These are phyloP conservation scores for Allophyes oxyacanthae DNA, from an alignment of 2,888 invertebrate genomes.

Conservation along the genomic window DNA sequence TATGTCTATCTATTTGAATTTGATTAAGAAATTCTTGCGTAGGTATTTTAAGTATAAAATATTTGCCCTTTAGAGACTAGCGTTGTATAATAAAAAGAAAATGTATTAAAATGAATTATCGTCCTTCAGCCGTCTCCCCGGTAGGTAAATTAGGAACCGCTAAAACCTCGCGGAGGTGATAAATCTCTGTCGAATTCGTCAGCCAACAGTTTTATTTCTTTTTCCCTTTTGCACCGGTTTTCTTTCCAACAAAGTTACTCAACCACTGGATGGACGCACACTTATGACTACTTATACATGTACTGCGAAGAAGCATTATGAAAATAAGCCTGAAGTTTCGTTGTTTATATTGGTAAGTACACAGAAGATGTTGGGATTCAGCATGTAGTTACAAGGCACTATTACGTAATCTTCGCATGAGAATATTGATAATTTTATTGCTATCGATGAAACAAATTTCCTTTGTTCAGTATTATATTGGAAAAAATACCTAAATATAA, in stretches of 20 bases:
- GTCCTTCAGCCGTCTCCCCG: constrained; percentile 59
- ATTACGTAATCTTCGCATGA: neutral
- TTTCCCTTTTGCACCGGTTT: constrained; percentile 68
- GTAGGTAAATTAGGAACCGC: constrained; percentile 77
- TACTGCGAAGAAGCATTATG: constrained; percentile 11
- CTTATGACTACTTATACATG: constrained; percentile 30
- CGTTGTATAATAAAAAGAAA: constrained; percentile 53
- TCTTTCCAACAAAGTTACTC: constrained; percentile 75
- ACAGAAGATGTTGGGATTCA: too few species aligned
- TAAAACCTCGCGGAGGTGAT: constrained; percentile 76
- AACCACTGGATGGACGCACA: constrained; percentile 53
- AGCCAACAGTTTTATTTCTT: constrained; percentile 80
- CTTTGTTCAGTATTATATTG: neutral
- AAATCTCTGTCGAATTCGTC: constrained; percentile 84
- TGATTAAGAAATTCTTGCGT: constrained; percentile 8
- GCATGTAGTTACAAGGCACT: too few species aligned
- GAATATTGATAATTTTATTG: constrained; percentile 8
- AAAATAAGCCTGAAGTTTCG: constrained; percentile 5
- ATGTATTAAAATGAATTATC: constrained; percentile 66
- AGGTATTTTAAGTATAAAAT: constrained; percentile 20
- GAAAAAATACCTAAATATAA: neutral
- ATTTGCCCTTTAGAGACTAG: constrained; percentile 33
- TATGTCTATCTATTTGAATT: too few species aligned
- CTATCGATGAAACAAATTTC: neutral
- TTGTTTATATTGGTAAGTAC: neutral